Evolutionary conservation across 1,140 invertebrate genomes (phyloP).

Genomic region (Leguminivora glycinivorella): DNA sequence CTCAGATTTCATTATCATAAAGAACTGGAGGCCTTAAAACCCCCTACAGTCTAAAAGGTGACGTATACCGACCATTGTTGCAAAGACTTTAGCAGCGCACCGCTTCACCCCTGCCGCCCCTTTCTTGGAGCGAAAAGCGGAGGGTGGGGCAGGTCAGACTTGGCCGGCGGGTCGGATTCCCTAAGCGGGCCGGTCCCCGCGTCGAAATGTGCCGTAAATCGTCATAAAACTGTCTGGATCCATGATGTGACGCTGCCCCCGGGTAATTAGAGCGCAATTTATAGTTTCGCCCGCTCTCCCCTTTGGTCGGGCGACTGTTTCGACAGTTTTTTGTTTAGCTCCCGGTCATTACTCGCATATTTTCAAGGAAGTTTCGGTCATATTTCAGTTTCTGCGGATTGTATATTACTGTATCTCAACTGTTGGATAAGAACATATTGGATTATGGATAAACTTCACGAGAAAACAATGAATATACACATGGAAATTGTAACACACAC

Average conservation of each 20-base stretch:
- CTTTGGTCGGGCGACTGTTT: constrained; percentile 42
- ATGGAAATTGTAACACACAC: too few relatives aligned
- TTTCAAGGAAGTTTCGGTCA: neutral
- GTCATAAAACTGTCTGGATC: constrained; percentile 85
- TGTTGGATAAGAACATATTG: neutral
- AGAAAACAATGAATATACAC: too few relatives aligned
- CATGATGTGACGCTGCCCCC: constrained; percentile 83
- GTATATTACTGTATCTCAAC: neutral
- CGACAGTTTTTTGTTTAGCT: constrained; percentile 29
- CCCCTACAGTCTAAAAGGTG: constrained; percentile 75
- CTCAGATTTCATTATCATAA: constrained; percentile 79
- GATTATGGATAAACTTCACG: neutral
- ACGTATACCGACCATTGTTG: constrained; percentile 60
- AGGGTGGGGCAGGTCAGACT: constrained; percentile 41
- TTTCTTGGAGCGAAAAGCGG: constrained; percentile 17
- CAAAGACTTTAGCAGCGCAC: constrained; percentile 36
- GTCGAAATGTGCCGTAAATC: constrained; percentile 83
- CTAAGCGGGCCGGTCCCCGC: constrained; percentile 62
- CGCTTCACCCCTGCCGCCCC: constrained; percentile 32
- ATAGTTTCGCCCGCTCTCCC: constrained; percentile 77
- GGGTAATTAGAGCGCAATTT: constrained; percentile 85
- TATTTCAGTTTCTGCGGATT: constrained; percentile 2
- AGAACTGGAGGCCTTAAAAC: constrained; percentile 78
- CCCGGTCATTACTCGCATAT: constrained; percentile 22
- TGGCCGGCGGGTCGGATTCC: constrained; percentile 50